Conservation (phyloP, 2,797 vertebrate genomes). For the Thunnus albacares region DNA sequence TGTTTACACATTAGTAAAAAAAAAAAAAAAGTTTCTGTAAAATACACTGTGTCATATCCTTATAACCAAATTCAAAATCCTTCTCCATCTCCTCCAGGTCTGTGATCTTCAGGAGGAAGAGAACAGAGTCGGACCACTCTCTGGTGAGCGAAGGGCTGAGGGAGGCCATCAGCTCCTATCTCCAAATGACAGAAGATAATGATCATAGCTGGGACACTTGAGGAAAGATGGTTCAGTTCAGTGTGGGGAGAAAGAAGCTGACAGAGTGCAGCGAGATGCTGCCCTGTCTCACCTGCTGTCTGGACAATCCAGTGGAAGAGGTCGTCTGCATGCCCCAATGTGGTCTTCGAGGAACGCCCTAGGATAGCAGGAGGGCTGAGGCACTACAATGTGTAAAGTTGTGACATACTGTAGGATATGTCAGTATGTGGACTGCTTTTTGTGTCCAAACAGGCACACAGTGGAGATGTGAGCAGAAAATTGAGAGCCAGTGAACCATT, state of each 20-base stretch:
- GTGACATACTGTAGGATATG: slow-evolving; percentile 5
- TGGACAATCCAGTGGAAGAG: slow-evolving; percentile 5
- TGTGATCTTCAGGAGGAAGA: slow-evolving; percentile 78
- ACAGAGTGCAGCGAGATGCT: neutral
- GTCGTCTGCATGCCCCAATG: neutral
- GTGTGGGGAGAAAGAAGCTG: slow-evolving; percentile 55
- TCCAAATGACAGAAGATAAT: slow-evolving; percentile 87
- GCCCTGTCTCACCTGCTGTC: slow-evolving; percentile 15
- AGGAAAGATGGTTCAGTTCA: neutral
- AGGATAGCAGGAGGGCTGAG: slow-evolving; percentile 10
- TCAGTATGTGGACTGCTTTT: slow-evolving; percentile 8
- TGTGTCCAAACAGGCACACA: slow-evolving; percentile 6
- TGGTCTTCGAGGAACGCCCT: neutral
- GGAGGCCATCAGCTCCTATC: slow-evolving; percentile 91
- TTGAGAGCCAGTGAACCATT: slow-evolving; percentile 7
- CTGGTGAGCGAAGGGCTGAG: slow-evolving; percentile 91
- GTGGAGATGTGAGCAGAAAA: neutral
- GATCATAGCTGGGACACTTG: slow-evolving; percentile 71
- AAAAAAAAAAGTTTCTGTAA: neutral
- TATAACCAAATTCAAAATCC: neutral
- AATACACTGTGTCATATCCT: neutral
- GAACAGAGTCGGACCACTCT: slow-evolving; percentile 68
- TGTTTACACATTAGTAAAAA: neutral
- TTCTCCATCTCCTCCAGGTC: slow-evolving; percentile 79
- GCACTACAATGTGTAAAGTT: slow-evolving; percentile 64